A percentile compares a stretch with the other conserved stretches of the same genome.
Conservation (phyloP, 1,140 invertebrate genomes). For the Homalodisca vitripennis region DNA sequence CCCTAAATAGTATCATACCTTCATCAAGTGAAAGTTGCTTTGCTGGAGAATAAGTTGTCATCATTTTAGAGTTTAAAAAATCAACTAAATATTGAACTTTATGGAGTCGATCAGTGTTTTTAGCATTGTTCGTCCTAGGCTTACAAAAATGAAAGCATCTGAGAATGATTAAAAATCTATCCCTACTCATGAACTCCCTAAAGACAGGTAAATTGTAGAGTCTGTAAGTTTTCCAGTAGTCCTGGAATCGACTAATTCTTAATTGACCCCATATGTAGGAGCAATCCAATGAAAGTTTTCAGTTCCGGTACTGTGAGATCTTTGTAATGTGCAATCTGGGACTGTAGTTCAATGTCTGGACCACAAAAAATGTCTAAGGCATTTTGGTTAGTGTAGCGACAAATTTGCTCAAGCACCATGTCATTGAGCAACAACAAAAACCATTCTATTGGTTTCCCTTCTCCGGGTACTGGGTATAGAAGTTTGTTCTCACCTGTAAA, state of each 20-base stretch:
- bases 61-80: neutral
- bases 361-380: neutral
- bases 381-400: neutral
- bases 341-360: neutral
- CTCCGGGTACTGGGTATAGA: too few relatives aligned
- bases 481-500: too few relatives aligned
- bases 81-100: neutral
- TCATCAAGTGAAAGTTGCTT: neutral
- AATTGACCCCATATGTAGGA: neutral
- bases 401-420: too few relatives aligned
- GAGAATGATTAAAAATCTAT: neutral
- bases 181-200: neutral
- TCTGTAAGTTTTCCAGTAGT: neutral
- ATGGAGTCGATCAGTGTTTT: neutral
- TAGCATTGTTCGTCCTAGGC: neutral
- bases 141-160: neutral
- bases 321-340: neutral
- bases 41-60: neutral
- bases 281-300: neutral
- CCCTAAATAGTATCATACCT: neutral
- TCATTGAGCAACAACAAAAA: too few relatives aligned
- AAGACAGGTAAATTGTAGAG: neutral
- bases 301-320: neutral
- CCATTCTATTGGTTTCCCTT: too few relatives aligned
- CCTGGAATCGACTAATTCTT: neutral